phyloP scores from a whole-genome alignment of 2,888 invertebrate species.

The Belgica antarctica region DNA sequence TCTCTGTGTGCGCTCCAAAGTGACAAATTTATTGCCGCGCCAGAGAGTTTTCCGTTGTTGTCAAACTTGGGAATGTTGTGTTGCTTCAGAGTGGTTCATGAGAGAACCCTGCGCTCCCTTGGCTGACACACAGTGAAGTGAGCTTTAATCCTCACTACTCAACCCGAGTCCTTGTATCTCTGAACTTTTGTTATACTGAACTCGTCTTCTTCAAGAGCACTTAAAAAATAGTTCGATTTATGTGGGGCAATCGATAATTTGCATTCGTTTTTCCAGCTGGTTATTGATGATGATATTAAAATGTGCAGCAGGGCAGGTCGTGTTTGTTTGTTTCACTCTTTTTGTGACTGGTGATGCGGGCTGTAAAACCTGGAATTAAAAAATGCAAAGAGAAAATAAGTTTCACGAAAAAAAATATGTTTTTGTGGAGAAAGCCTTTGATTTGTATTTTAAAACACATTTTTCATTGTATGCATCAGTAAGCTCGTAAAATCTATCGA shows the following conservation, averaged over 20 bases:
- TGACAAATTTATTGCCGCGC: background rate
- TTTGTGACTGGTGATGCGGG: too few relatives aligned
- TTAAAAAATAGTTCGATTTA: background rate
- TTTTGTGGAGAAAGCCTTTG: background rate
- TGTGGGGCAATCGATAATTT: slow-evolving; percentile 28
- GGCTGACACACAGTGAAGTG: background rate
- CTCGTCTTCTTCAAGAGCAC: background rate
- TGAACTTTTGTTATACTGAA: background rate
- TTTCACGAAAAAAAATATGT: slow-evolving; percentile 3
- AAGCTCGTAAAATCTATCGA: slow-evolving; percentile 19
- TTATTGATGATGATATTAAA: slow-evolving; percentile 19
- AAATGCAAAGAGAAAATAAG: background rate
- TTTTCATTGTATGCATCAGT: background rate
- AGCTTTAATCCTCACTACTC: background rate
- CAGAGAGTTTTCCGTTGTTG: too few relatives aligned
- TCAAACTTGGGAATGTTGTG: slow-evolving; percentile 21
- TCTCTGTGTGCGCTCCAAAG: background rate
- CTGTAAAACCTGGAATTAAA: background rate
- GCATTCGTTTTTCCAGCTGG: background rate
- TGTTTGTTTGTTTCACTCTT: background rate
- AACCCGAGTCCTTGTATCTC: background rate
- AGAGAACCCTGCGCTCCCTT: background rate
- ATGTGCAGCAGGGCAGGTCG: background rate
- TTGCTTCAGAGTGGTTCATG: background rate
- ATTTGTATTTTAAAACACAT: background rate